Base-by-base conservation (phyloP, 1,140 invertebrate genomes). In the Formica exsecta region DNA sequence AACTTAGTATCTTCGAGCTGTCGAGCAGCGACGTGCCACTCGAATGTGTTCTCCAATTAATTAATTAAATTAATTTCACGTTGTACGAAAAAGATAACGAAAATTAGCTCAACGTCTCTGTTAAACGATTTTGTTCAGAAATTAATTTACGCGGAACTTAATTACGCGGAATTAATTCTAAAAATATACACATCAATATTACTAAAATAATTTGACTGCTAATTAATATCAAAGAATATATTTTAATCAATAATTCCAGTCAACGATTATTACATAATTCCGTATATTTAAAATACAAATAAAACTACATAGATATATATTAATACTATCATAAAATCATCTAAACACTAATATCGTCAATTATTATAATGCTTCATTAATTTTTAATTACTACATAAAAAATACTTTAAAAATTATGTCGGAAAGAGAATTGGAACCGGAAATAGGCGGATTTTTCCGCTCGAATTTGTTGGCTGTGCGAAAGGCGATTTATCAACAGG, bases 391-490 rank as follows among this genome's bases (percentile, higher is more conserved):
- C 38, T 51, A 19, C 16, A 51, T 16, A 22, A 54, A 57, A 54
- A 38, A 74, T 59, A 76, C 0, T n/a, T 44, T 29, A 38, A 61
- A 61, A 32, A 75, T 59, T 11, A 90, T 92, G 89, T 77, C 89
- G 57, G 88, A 6, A 41, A 59, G 90, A 29, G 87, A 92, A 11
- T 36, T 66, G 0, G 92, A 94, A 2, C 70, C 74, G 3, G 92
- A 93, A 16, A 93, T 93, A 16, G 88, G 89, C 6, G 87, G 87
- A 66, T 95, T 93, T 66, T 95, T 95, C 57, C 89, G 87, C 0
- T 87, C 91, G 0, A 94, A 94, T 91, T 92, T 95, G 16, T 48
- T 93, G 19, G 77, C 87, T 13, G 87, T 92, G 6, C 90, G 93
- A 70, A 85, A 76, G 11, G 91, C 94, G 0, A 84, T 95, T 0